A percentile compares a stretch with the other conserved stretches of the same genome.
phyloP scores from a whole-genome alignment of 30 jellyfish, hydroid and myxozoan genomes.

The Morbakka virulenta region DNA sequence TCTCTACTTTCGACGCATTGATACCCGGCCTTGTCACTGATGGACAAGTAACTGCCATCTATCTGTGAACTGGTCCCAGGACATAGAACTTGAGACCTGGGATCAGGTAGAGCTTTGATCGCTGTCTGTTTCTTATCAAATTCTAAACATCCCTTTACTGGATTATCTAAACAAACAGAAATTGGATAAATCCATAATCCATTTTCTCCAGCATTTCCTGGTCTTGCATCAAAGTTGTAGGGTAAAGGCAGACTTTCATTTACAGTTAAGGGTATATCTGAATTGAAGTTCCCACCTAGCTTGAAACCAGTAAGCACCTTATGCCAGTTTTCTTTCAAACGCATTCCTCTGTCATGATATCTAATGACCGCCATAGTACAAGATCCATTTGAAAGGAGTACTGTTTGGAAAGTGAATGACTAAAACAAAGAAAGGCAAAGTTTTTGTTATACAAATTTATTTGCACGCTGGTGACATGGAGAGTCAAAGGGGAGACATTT shows the following conservation, averaged over 20 bases:
- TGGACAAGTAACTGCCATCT: no score
- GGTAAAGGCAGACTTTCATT: slow-evolving; percentile 11
- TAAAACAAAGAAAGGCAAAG: no score
- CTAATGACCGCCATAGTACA: slow-evolving; percentile 5
- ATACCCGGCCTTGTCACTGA: no score
- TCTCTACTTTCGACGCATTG: no score
- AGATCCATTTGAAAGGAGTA: slow-evolving; percentile 34
- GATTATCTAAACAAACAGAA: slow-evolving; percentile 12
- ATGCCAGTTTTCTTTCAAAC: slow-evolving; percentile 13
- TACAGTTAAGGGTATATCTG: background rate
- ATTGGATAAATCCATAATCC: slow-evolving; percentile 62
- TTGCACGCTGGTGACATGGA: no score
- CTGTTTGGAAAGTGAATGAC: background rate
- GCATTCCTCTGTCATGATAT: slow-evolving; percentile 40
- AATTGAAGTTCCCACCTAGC: no score
- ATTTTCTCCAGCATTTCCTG: slow-evolving; percentile 22
- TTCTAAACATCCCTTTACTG: slow-evolving; percentile 35
- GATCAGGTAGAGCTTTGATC: background rate
- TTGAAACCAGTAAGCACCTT: background rate
- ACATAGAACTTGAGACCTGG: no score
- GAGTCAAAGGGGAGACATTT: no score
- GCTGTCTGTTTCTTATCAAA: slow-evolving; percentile 36
- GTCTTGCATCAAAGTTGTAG: slow-evolving; percentile 28
- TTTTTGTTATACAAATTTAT: no score
- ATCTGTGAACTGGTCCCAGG: no score